These are phyloP conservation scores for Adelosebastes latens DNA, from an alignment of 2,797 vertebrate genomes.

Conservation along the genomic window DNA sequence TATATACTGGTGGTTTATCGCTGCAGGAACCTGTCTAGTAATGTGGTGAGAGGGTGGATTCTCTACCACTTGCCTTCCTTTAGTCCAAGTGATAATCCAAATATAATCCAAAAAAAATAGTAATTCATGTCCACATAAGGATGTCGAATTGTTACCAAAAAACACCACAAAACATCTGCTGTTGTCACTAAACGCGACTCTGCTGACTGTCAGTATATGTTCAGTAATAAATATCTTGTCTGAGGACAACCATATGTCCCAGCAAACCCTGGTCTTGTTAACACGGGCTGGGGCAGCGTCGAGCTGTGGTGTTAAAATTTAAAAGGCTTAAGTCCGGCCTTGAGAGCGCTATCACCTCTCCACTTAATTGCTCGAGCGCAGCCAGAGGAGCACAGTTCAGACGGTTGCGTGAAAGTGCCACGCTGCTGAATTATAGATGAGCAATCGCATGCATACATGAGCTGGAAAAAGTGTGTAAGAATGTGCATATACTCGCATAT, in stretches of 20 bases:
- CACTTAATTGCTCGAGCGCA: conserved; percentile 41
- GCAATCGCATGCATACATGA: neutral
- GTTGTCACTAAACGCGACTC: neutral
- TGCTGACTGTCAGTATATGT: neutral
- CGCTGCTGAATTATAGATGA: conserved; percentile 41
- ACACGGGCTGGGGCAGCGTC: conserved; percentile 22
- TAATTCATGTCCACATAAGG: neutral
- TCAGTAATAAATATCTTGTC: conserved; percentile 48
- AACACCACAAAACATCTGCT: neutral
- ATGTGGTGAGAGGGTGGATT: conserved; percentile 7
- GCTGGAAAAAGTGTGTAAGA: neutral
- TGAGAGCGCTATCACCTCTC: conserved; percentile 40
- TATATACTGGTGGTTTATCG: neutral
- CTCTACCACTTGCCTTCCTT: neutral
- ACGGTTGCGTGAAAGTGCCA: conserved; percentile 15
- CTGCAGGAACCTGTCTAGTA: conserved; percentile 7
- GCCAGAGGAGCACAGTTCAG: conserved; percentile 28
- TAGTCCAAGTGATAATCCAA: neutral
- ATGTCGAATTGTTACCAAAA: neutral
- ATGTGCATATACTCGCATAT: neutral
- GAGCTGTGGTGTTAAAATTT: conserved; percentile 49
- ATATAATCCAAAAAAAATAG: neutral
- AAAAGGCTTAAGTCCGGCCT: conserved; percentile 53
- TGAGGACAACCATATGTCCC: conserved; percentile 54
- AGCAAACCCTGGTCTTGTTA: conserved; percentile 42